Evolutionary conservation across 2,797 vertebrate genomes (phyloP).

Genomic region (Acomys russatus): DNA sequence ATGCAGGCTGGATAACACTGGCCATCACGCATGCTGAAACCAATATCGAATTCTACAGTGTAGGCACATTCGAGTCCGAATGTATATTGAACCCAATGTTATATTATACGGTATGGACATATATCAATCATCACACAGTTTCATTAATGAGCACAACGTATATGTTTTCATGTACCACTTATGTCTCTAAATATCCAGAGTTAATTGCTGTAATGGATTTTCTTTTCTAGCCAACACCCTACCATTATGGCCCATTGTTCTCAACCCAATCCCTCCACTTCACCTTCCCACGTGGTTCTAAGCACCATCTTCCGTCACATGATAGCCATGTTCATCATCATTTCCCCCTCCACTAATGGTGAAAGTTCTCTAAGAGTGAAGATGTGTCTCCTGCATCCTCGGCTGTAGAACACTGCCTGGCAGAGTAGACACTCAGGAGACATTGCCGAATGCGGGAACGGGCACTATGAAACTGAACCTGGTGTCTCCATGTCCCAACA

Average conservation of each 20-base stretch:
- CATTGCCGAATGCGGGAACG: not conserved
- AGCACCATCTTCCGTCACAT: not conserved
- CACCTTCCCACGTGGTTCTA: not conserved
- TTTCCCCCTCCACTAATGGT: not conserved
- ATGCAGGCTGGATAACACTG: not conserved
- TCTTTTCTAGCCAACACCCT: not conserved
- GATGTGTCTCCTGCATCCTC: not conserved
- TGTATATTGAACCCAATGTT: not conserved
- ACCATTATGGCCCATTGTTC: no score
- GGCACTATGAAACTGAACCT: not conserved
- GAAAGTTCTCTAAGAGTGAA: not conserved
- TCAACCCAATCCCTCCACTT: not conserved
- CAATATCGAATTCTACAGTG: not conserved
- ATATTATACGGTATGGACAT: not conserved
- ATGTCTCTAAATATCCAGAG: not conserved
- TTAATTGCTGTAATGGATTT: not conserved
- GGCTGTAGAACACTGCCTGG: not conserved
- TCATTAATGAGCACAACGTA: not conserved
- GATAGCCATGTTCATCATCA: not conserved
- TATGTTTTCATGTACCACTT: not conserved
- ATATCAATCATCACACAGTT: not conserved
- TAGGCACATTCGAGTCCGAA: not conserved
- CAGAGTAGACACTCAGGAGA: not conserved
- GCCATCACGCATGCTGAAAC: not conserved
- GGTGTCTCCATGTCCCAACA: not conserved